Conservation (phyloP, 2,113 vertebrate species). For the Nothocercus julius region DNA sequence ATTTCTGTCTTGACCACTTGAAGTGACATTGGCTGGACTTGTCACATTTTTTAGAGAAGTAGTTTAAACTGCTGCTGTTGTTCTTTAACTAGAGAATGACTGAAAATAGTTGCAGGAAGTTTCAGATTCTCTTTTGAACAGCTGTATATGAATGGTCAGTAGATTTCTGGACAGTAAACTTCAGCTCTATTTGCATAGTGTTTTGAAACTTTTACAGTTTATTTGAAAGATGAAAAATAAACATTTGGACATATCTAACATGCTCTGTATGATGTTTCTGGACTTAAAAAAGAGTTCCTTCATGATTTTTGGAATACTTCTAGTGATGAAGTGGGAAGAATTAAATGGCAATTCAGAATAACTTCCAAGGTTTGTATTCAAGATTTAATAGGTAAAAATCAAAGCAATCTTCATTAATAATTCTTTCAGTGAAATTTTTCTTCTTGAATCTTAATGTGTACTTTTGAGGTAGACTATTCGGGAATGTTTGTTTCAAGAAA, state of each 20-base stretch:
- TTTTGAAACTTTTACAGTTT: neutral
- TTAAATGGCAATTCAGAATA: neutral
- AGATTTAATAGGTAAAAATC: constrained; percentile 9
- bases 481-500: neutral
- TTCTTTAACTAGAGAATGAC: neutral
- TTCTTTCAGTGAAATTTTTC: neutral
- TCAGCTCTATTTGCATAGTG: neutral
- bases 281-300: neutral
- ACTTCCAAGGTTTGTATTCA: constrained; percentile 3
- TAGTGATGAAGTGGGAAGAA: neutral
- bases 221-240: constrained; percentile 1
- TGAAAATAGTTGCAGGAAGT: neutral
- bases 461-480: neutral
- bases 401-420: constrained; percentile 1
- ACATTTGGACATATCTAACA: neutral
- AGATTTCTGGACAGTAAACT: neutral
- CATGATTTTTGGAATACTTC: neutral
- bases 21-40: neutral
- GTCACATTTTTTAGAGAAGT: neutral
- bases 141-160: neutral
- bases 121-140: constrained; percentile 5
- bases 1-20: neutral
- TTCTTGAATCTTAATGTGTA: neutral
- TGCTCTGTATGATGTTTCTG: neutral
- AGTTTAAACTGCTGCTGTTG: neutral